These are phyloP conservation scores for Hydrozoanthus tunicans DNA, from an alignment of 64 coral and sea anemone genomes.

Conservation along the genomic window DNA sequence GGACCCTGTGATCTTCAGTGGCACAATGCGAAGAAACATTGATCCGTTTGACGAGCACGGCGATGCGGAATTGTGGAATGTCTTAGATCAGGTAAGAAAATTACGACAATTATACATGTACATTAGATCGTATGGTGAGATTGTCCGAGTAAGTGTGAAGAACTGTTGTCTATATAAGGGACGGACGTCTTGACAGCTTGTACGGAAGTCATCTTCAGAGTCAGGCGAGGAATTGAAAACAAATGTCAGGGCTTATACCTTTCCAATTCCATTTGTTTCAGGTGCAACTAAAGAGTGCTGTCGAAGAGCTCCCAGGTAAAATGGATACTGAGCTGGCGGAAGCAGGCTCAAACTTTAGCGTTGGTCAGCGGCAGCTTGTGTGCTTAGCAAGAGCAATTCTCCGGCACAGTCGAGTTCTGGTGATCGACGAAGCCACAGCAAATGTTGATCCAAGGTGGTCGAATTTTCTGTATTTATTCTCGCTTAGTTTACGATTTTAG, in stretches of 20 bases:
- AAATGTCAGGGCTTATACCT: neutral
- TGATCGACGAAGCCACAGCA: conserved; percentile 52
- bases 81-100: conserved; percentile 65
- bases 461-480: neutral
- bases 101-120: neutral
- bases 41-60: conserved; percentile 85
- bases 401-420: conserved; percentile 40
- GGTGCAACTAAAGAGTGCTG: conserved; percentile 38
- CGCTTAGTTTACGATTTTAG: neutral
- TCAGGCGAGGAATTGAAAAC: neutral
- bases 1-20: conserved; percentile 96
- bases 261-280: neutral
- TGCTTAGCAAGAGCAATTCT: conserved; percentile 43
- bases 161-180: neutral
- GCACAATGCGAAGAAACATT: conserved; percentile 90
- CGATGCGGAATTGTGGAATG: conserved; percentile 76
- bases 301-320: conserved; percentile 32
- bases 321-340: conserved; percentile 46
- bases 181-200: too few relatives aligned
- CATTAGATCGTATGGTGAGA: neutral
- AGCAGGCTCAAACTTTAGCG: conserved; percentile 54
- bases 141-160: neutral
- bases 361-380: conserved; percentile 44
- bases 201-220: neutral
- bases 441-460: conserved; percentile 43